Base-by-base conservation (phyloP, 2,113 vertebrate species). In the Seriola rivoliana region DNA sequence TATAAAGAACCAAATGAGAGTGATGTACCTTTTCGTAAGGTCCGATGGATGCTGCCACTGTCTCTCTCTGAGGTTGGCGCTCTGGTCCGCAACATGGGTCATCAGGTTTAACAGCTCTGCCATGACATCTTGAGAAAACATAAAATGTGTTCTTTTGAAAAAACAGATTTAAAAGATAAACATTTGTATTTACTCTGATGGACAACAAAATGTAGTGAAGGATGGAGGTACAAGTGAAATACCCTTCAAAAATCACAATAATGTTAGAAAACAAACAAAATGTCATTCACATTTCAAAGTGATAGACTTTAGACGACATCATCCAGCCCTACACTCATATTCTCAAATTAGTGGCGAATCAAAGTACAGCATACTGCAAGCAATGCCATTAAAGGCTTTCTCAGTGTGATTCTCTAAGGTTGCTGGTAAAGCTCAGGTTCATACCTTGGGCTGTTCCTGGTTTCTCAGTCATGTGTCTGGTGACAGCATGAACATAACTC, bases 11-110 rank as follows among this genome's bases (percentile, higher is more conserved):
- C 0, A 1, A 17, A n/a, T 9, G 21, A 62, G 17, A 58, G n/a
- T 0, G 25, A 36, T 8, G 14, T 89, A 95, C 95, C 92, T 93
- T 40, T 12, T 3, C 0, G 90, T 94, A 11, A 94, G 74, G 29
- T 95, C 94, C 0, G 93, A 88, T 0, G 94, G 93, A 76, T 94
- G 92, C 54, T 93, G 92, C 94, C 94, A 93, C 16, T 13, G 54
- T 3, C 1, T 66, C 3, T 67, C 76, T 10, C 16, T 0, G 8
- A 0, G 10, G 54, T 65, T 38, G 13, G 11, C 0, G 17, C 29
- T 40, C 82, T 76, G 3, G 29, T 81, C 81, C 1, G 91, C 91
- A 2, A 95, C 92, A 0, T 65, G 4, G 2, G 60, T 82, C 93
- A 95, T 95, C 44, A 95, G 69, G 5, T 67, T 69, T 13, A 59